Base-by-base conservation (phyloP, 2,113 vertebrate genomes). In the Leuciscus idus region DNA sequence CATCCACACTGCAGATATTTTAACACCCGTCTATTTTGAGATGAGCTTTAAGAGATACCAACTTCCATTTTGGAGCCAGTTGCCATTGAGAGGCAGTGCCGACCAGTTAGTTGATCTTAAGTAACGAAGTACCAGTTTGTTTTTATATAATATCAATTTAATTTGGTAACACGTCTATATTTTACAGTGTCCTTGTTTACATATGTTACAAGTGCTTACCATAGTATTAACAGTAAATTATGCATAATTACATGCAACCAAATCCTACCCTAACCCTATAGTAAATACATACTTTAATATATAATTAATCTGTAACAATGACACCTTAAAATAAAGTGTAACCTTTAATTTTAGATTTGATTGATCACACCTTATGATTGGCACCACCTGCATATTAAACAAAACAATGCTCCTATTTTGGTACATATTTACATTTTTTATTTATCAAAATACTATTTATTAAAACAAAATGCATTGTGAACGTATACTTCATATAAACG, bases 11-110 rank as follows among this genome's bases (percentile, higher is more conserved):
- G 75, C 59, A 64, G 85, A 86, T 89, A 89, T 75, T 86, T 87
- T 85, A 50, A 55, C 84, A 33, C 86, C 80, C 83, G 83, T 87
- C 89, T 92, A 92, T 92, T 90, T 91, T 91, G 75, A 88, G 73
- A 55, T 12, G 39, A 62, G 77, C 57, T 77, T 75, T 74, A 59
- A 26, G 83, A 84, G 70, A 77, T 80, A 43, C 73, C 66, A 64
- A 28, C 64, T 52, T 70, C 57, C 50, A 55, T 66, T 59, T 64
- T 82, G 64, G 43, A 52, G 43, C 15, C 46, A 9, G 33, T 30
- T 61, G 57, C 26, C 9, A 15, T 70, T 52, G 52, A 81, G 33
- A 59, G 64, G 21, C 48, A 36, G 26, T 2, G 43, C 19, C 52
- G 73, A 46, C 36, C 7, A 9, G 12, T 39, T 10, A 4, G 19